Evolutionary conservation across 2,888 invertebrate species (phyloP).

Genomic region (Cremastinae sp.): DNA sequence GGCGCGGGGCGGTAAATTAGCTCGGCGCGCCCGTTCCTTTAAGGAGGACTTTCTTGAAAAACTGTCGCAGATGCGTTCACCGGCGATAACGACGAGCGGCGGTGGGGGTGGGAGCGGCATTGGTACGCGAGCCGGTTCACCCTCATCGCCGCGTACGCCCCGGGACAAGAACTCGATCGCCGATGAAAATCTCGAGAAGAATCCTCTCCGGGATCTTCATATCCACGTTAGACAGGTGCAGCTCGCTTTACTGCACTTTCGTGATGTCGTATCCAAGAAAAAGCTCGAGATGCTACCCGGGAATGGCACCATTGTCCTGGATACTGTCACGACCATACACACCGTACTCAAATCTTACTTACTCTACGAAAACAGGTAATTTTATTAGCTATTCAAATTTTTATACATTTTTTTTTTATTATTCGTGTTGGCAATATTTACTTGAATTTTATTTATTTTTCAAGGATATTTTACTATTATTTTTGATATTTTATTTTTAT

Average conservation of each 20-base stretch:
- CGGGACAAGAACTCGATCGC: slow-evolving; percentile 79
- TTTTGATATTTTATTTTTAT: not conserved
- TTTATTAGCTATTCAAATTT: slow-evolving; percentile 20
- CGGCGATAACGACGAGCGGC: slow-evolving; percentile 79
- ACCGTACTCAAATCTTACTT: slow-evolving; percentile 82
- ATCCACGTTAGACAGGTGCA: slow-evolving; percentile 88
- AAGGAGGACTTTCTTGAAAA: slow-evolving; percentile 96
- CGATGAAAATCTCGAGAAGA: slow-evolving; percentile 81
- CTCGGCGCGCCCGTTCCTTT: slow-evolving; percentile 93
- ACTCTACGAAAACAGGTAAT: slow-evolving; percentile 82
- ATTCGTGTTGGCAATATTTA: slow-evolving; percentile 9
- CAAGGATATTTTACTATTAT: not conserved
- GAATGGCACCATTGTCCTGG: slow-evolving; percentile 95
- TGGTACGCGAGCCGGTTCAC: slow-evolving; percentile 80
- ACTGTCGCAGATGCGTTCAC: slow-evolving; percentile 94
- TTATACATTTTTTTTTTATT: not conserved
- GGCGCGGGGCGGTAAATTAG: slow-evolving; percentile 92
- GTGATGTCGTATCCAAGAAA: slow-evolving; percentile 95
- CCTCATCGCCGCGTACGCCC: slow-evolving; percentile 79
- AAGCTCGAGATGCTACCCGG: slow-evolving; percentile 96
- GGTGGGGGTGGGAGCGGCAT: slow-evolving; percentile 80
- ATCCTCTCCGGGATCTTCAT: slow-evolving; percentile 87
- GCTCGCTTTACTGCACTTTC: slow-evolving; percentile 92
- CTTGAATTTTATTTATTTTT: slow-evolving; percentile 1
- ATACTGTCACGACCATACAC: slow-evolving; percentile 94